Conservation (phyloP, 2,113 vertebrate species). For the Carassius carassius region DNA sequence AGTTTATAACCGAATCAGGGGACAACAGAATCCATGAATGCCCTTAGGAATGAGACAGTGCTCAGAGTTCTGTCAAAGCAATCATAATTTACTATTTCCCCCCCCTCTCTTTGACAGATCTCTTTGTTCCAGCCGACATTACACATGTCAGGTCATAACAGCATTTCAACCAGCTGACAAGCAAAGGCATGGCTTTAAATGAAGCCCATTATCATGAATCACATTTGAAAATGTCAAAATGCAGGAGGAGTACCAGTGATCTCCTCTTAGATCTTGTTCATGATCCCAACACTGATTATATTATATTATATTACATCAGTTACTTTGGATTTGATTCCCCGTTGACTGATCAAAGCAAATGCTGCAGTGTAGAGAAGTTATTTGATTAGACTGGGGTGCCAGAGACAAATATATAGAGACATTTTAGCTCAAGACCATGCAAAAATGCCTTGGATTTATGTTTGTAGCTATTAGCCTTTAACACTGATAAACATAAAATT, state of each 20-base stretch:
- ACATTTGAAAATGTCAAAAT: slow-evolving; percentile 54
- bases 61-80: slow-evolving; percentile 27
- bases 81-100: slow-evolving; percentile 43
- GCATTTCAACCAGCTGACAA: slow-evolving; percentile 52
- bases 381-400: slow-evolving; percentile 52
- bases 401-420: slow-evolving; percentile 44
- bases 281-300: slow-evolving; percentile 46
- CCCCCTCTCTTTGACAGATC: slow-evolving; percentile 48
- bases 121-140: slow-evolving; percentile 45
- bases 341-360: slow-evolving; percentile 55
- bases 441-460: neutral
- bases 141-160: slow-evolving; percentile 51
- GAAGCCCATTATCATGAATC: slow-evolving; percentile 56
- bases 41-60: slow-evolving; percentile 48
- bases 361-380: slow-evolving; percentile 34
- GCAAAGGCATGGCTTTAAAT: slow-evolving; percentile 51
- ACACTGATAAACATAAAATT: neutral
- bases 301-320: slow-evolving; percentile 55
- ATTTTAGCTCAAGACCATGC: slow-evolving; percentile 33
- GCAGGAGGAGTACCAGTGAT: slow-evolving; percentile 38
- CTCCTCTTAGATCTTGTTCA: slow-evolving; percentile 25
- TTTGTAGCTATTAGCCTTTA: neutral
- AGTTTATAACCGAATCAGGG: slow-evolving; percentile 50
- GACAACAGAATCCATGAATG: slow-evolving; percentile 50
- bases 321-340: slow-evolving; percentile 56